Conservation (phyloP, 2,888 invertebrate species). For the Muschampia plurimacula region DNA sequence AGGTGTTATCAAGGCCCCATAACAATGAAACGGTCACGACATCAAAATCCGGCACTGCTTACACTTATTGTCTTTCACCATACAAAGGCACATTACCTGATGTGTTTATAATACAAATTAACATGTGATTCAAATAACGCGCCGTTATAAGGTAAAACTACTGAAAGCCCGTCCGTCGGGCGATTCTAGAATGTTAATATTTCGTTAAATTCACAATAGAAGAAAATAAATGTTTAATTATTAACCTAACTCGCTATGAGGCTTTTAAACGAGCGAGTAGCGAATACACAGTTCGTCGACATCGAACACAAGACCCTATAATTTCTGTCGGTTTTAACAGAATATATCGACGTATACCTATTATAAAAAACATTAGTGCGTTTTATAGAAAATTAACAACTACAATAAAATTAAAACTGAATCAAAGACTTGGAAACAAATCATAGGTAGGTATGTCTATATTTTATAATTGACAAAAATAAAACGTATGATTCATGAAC, state of each 20-base stretch:
- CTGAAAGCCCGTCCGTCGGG: not conserved
- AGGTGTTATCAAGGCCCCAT: not conserved
- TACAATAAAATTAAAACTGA: not conserved
- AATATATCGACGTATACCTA: no score
- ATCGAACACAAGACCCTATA: not conserved
- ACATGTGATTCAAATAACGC: conserved; percentile 27
- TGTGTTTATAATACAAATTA: conserved; percentile 19
- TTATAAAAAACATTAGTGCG: not conserved
- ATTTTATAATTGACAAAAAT: no score
- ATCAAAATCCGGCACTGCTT: not conserved
- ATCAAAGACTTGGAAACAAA: no score
- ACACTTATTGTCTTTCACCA: conserved; percentile 16
- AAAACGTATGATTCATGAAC: no score
- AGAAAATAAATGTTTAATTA: not conserved
- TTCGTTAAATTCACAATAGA: not conserved
- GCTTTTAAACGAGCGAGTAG: not conserved
- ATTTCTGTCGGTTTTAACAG: not conserved
- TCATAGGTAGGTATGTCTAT: no score
- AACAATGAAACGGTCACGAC: not conserved
- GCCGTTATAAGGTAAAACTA: conserved; percentile 23
- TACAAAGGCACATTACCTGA: conserved; percentile 26
- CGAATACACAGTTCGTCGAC: conserved; percentile 5
- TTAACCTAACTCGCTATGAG: conserved; percentile 12
- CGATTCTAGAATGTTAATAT: not conserved
- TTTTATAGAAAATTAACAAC: not conserved